Percentiles rank a stretch among this genome's conserved stretches.
Evolutionary conservation across 2,113 vertebrate genomes (phyloP).

Genomic region (Narcine bancroftii): DNA sequence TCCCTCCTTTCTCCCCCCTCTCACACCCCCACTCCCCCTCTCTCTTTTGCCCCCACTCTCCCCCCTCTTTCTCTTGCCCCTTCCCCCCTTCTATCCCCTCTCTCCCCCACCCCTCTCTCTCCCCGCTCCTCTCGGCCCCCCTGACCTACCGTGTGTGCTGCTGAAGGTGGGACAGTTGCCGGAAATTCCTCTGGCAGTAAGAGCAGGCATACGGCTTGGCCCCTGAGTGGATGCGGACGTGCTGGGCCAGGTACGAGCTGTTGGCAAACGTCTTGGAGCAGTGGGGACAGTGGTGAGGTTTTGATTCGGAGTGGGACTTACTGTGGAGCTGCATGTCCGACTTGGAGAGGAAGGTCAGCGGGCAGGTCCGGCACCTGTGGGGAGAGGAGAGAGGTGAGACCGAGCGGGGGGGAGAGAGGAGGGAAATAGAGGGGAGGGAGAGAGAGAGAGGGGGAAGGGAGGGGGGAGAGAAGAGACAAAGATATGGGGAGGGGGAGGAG

Average conservation of each 20-base stretch:
- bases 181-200: conserved; percentile 90
- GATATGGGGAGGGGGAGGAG: background rate
- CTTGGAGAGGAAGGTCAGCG: conserved; percentile 25
- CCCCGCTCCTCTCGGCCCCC: conserved; percentile 61
- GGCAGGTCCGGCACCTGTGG: conserved; percentile 46
- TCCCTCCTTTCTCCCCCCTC: conserved; percentile 36
- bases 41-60: conserved; percentile 43
- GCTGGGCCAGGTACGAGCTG: conserved; percentile 95
- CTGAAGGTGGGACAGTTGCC: conserved; percentile 94
- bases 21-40: conserved; percentile 34
- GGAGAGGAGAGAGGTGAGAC: conserved; percentile 37
- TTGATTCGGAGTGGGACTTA: conserved; percentile 96
- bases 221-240: conserved; percentile 93
- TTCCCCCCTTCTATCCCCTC: too few species aligned
- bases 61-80: conserved; percentile 40
- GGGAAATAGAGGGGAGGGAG: conserved; percentile 41
- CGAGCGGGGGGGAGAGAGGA: conserved; percentile 38
- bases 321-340: conserved; percentile 41
- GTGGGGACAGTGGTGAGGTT: conserved; percentile 97
- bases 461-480: background rate
- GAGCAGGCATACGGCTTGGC: conserved; percentile 93
- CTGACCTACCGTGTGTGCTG: conserved; percentile 99
- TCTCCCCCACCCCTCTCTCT: too few species aligned
- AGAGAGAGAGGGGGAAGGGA: conserved; percentile 6
- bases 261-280: conserved; percentile 98